Conservation (phyloP, 2,797 vertebrate genomes). For the Taenioides sp. region DNA sequence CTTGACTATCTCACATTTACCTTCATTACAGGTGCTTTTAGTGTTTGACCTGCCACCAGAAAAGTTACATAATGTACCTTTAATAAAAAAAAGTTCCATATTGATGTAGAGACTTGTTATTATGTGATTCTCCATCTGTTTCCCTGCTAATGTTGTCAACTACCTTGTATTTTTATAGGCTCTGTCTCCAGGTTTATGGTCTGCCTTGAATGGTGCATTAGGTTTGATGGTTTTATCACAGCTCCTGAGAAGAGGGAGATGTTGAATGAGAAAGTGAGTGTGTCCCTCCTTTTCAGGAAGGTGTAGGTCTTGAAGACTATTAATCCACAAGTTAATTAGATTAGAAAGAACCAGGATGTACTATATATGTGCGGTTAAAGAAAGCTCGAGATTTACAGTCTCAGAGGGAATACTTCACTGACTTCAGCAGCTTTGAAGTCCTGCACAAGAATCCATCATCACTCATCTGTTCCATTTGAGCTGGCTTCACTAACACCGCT, state of each 20-base stretch:
- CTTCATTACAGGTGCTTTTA: too few species aligned
- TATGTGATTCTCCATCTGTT: neutral
- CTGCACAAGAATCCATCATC: conserved; percentile 60
- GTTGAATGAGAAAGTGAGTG: conserved; percentile 29
- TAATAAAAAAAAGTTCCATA: too few species aligned
- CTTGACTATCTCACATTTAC: too few species aligned
- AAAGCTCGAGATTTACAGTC: conserved; percentile 25
- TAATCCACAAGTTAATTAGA: conserved; percentile 35
- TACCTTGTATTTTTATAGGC: neutral
- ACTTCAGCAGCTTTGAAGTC: conserved; percentile 59
- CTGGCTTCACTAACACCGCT: conserved; percentile 39
- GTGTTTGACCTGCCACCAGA: too few species aligned
- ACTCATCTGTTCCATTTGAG: conserved; percentile 55
- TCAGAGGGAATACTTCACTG: conserved; percentile 37
- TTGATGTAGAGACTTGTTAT: neutral
- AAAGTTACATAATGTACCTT: too few species aligned
- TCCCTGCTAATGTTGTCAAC: conserved; percentile 1
- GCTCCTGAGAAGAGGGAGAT: conserved; percentile 29
- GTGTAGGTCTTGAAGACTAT: conserved; percentile 36
- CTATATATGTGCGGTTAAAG: conserved; percentile 35
- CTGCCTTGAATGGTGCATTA: conserved; percentile 36
- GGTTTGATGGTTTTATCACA: conserved; percentile 38
- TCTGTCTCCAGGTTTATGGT: conserved; percentile 2
- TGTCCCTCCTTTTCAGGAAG: conserved; percentile 22
- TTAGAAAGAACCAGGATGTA: conserved; percentile 27